Evolutionary conservation across 1,140 invertebrate genomes (phyloP), one percentile per base, ranked within the genome.

Genomic region (Chelonus insularis): DNA sequence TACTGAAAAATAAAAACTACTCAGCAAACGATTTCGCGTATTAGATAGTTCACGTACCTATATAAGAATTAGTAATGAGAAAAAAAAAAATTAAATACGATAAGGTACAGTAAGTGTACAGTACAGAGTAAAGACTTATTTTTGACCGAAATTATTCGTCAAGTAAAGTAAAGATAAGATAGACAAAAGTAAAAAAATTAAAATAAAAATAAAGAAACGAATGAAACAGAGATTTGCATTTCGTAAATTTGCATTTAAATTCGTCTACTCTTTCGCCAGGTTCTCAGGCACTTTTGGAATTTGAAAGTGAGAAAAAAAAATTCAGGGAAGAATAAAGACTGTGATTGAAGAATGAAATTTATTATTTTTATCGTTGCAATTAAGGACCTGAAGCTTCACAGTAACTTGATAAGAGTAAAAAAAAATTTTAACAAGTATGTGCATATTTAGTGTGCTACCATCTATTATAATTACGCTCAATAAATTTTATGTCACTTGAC

Each of bases 231-330:
- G 55, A 62, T 62, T 62, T 62, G 60, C 60, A 62, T 62, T 62
- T 57, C 45, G 41, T 50, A 25, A 57, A 62, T 62, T 62, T 62
- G 60, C 60, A 62, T 62, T 62, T 62, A 62, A 62, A 62, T 62
- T 57, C 45, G 32, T 25, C 32, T 39, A 41, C 55, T 52, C 36
- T 62, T 63, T 57, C 56, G 12, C 29, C 45, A 23, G 29, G 45
- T 52, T 63, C 54, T 14, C 56, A 45, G 48, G 48, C 52, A 62
- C 48, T 58, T 58, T 32, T 55, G 21, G 14, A 45, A 34, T 29
- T 18, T 16, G 14, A 54, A 57, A 56, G 55, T 39, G 21, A 41
- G 23, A 36, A 12, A 55, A 34, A 52, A 12, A 55, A 12, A 55
- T 36, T 11, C 2, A 55, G 14, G 16, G 11, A 11, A 14, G 36